Conservation (phyloP, 2,113 vertebrate genomes). For the Barnardius zonarius region DNA sequence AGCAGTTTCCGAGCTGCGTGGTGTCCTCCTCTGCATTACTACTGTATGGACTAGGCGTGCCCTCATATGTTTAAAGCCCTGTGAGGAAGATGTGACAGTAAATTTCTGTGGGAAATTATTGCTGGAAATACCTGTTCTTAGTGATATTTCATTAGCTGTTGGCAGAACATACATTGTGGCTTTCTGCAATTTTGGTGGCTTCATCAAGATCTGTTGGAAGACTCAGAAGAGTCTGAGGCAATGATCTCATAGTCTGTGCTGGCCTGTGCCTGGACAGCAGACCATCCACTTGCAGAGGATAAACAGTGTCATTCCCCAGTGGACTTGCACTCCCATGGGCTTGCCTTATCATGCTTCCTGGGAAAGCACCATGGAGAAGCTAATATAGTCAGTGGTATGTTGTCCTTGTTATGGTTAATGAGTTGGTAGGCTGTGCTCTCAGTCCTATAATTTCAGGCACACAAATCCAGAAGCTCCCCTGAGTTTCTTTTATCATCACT, state of each 20-base stretch:
- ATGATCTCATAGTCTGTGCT: not conserved
- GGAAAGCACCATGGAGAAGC: not conserved
- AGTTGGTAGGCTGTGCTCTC: not conserved
- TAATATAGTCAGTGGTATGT: not conserved
- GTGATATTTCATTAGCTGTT: not conserved
- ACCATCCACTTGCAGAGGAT: not conserved
- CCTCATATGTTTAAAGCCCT: not conserved
- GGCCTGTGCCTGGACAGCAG: not conserved
- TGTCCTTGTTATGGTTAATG: not conserved
- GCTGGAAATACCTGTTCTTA: not conserved
- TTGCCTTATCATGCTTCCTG: not conserved
- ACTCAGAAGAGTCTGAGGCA: not conserved
- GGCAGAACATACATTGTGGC: not conserved
- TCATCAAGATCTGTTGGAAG: not conserved
- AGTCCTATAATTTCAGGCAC: not conserved
- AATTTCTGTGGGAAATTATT: not conserved
- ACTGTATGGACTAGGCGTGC: not conserved
- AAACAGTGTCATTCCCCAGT: not conserved
- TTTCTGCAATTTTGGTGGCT: not conserved
- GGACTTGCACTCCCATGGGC: not conserved
- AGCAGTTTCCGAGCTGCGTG: not conserved
- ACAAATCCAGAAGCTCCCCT: not conserved
- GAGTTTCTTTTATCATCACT: not conserved
- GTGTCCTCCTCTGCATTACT: not conserved
- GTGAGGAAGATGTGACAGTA: not conserved